phyloP scores from a whole-genome alignment of 2,797 vertebrate genomes.

The Iguana delicatissima region DNA sequence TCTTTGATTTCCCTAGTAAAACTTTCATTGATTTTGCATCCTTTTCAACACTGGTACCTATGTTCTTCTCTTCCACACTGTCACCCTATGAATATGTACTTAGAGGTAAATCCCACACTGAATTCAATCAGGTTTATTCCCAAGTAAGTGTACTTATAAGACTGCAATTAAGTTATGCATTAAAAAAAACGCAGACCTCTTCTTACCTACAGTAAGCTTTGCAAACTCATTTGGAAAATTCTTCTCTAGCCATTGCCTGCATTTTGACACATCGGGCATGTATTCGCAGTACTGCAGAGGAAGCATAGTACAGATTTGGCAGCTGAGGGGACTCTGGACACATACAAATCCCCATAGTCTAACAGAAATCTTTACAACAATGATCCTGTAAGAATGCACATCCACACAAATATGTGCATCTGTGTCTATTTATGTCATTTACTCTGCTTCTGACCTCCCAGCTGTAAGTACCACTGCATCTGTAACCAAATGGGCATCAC shows the following conservation, averaged over 20 bases:
- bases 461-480: neutral
- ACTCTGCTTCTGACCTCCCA: neutral
- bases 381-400: neutral
- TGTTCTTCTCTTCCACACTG: neutral
- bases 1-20: neutral
- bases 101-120: neutral
- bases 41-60: neutral
- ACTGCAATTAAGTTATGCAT: neutral
- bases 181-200: neutral
- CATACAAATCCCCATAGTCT: neutral
- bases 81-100: neutral
- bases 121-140: neutral
- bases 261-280: constrained; percentile 98
- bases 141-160: neutral
- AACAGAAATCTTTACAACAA: constrained; percentile 5
- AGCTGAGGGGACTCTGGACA: constrained; percentile 29
- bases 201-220: constrained; percentile 94
- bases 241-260: constrained; percentile 98
- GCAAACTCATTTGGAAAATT: constrained; percentile 98
- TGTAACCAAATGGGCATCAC: neutral
- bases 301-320: constrained; percentile 19
- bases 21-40: too few species aligned
- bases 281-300: constrained; percentile 95
- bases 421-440: too few species aligned
- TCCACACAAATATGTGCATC: too few species aligned